A percentile compares a stretch with the other conserved stretches of the same genome.
Conservation (phyloP, 2,888 invertebrate species). For the Dendrolimus houi region DNA sequence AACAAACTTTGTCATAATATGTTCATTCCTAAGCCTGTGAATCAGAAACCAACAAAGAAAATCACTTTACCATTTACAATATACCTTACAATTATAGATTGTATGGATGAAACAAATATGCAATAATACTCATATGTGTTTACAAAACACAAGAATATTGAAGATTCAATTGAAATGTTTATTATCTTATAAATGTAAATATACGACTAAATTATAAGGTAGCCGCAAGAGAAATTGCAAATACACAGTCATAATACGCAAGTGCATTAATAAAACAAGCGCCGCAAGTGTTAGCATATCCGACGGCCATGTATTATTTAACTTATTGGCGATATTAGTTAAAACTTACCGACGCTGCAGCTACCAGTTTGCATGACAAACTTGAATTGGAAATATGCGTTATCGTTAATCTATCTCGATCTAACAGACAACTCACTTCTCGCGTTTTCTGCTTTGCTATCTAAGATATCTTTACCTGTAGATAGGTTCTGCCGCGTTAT, state of each 20-base stretch:
- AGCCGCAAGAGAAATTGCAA: neutral
- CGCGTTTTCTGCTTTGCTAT: neutral
- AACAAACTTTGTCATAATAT: too few relatives aligned
- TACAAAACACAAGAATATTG: neutral
- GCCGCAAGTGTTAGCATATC: neutral
- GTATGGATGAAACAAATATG: too few relatives aligned
- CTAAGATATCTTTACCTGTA: slow-evolving; percentile 10
- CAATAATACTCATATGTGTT: too few relatives aligned
- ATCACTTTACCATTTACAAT: too few relatives aligned
- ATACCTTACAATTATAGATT: too few relatives aligned
- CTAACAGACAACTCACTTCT: slow-evolving; percentile 53
- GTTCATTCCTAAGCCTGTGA: too few relatives aligned
- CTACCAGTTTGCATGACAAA: slow-evolving; percentile 32
- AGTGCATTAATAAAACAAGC: neutral
- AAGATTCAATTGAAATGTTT: neutral
- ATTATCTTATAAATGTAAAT: neutral
- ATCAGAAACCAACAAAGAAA: too few relatives aligned
- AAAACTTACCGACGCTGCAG: slow-evolving; percentile 4
- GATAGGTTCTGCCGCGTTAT: slow-evolving; percentile 30
- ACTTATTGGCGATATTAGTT: neutral
- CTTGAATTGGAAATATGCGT: slow-evolving; percentile 30
- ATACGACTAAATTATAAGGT: neutral
- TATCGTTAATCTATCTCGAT: slow-evolving; percentile 42
- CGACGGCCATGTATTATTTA: neutral
- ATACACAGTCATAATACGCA: neutral